Conservation (phyloP, 2,797 vertebrate species). For the Intellagama lesueurii region DNA sequence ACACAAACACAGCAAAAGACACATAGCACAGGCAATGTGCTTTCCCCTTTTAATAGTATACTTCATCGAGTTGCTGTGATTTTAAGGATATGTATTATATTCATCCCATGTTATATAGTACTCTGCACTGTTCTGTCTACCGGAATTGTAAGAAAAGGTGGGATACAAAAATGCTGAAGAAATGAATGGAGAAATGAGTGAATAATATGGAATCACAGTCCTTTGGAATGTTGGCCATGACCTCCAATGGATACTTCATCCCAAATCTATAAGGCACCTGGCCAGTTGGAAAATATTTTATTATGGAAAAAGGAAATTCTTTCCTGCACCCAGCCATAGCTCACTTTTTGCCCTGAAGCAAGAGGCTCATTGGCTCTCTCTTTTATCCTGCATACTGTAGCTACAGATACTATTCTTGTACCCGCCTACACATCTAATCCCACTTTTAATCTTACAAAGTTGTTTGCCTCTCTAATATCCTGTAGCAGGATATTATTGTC, state of each 20-base stretch:
- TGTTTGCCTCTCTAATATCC: constrained; percentile 39
- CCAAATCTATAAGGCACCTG: constrained; percentile 19
- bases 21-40: neutral
- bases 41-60: neutral
- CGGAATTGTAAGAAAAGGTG: neutral
- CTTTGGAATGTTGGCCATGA: constrained; percentile 5
- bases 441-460: constrained; percentile 37
- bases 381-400: constrained; percentile 11
- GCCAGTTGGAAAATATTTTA: constrained; percentile 6
- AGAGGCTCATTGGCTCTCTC: neutral
- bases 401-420: constrained; percentile 3
- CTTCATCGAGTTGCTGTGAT: neutral
- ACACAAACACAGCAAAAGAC: neutral
- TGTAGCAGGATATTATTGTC: constrained; percentile 41
- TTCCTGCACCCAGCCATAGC: constrained; percentile 24
- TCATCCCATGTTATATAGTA: neutral
- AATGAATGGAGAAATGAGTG: neutral
- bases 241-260: neutral
- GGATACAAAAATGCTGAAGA: neutral
- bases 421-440: neutral
- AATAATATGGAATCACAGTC: neutral
- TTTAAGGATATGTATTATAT: neutral
- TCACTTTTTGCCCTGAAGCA: constrained; percentile 24
- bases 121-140: neutral
- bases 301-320: neutral